Percentiles rank a stretch among this genome's conserved stretches.
These are phyloP conservation scores for Phrynocephalus vlangalii DNA, from an alignment of 2,797 vertebrate genomes.

Conservation along the genomic window DNA sequence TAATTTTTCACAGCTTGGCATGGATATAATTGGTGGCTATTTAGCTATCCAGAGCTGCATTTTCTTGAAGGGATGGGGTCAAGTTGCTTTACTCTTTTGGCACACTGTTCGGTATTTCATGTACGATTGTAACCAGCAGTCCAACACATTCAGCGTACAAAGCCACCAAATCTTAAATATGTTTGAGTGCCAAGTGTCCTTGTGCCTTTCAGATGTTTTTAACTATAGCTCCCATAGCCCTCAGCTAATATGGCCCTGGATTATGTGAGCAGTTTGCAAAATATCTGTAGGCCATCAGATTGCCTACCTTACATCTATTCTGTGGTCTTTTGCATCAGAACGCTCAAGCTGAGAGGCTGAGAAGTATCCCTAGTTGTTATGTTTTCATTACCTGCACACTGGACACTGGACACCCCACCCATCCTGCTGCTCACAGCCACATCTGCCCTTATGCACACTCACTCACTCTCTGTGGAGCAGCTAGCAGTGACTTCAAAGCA, in stretches of 20 bases:
- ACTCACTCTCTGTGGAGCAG: background rate
- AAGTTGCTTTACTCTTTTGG: background rate
- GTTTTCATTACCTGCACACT: background rate
- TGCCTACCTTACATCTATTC: background rate
- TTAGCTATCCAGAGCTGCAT: background rate
- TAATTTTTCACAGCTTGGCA: background rate
- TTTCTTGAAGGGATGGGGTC: background rate
- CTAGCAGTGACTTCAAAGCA: background rate
- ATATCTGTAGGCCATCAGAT: background rate
- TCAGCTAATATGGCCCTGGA: background rate
- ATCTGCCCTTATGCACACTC: background rate
- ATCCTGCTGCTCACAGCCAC: background rate
- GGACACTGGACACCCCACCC: background rate
- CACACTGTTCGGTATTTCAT: background rate
- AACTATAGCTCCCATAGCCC: background rate
- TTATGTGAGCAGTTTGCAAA: background rate
- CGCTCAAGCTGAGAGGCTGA: background rate
- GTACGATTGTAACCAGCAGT: background rate
- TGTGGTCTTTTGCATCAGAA: background rate
- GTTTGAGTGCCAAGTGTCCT: background rate
- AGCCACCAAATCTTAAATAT: background rate
- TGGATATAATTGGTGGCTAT: background rate
- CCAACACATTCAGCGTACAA: background rate
- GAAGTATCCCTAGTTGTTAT: background rate
- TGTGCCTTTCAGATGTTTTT: background rate